Base-by-base conservation (phyloP, 2,113 vertebrate species). In the Ctenodactylus gundi region DNA sequence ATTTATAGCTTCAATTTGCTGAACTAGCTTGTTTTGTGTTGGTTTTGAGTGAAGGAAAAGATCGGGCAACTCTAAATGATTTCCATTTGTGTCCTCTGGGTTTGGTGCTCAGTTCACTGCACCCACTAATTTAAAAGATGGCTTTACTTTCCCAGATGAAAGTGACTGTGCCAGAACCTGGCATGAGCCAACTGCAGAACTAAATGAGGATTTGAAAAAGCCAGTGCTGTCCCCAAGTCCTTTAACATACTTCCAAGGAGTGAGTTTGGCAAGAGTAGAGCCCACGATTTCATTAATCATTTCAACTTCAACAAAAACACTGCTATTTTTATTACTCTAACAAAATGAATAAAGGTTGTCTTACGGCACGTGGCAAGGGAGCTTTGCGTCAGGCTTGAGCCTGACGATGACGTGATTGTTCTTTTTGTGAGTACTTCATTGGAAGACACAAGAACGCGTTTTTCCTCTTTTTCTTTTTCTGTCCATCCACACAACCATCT, bases 1-100 rank as follows among this genome's bases (percentile, higher is more conserved):
- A 96, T 97, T 97, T 97, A 97, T 94, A 85, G 88, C 65, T 46
- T 95, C 68, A 58, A 80, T 96, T 96, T 95, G 96, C 95, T 96
- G 94, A 96, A 94, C 88, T 92, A 94, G 95, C 95, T 96, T 89
- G 92, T 94, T 97, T 94, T 94, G 93, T 95, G 95, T 93, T 96
- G 81, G 81, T 83, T 97, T 93, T 93, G 95, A 95, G 88, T 88
- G 91, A 96, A 97, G 92, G 82, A 55, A 96, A 92, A 80, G 67
- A 93, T 95, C 93, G 55, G 91, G 95, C 73, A 83, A 88, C 85
- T 94, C 57, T 96, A 91, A 96, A 95, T 90, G 90, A 94, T 96
- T 95, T 97, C 93, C 92, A 83, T 90, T 94, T 94, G 68, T 97
- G 90, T 96, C 93, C 94, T 96, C 94, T 92, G 94, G 96, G 91